A percentile compares a stretch with the other conserved stretches of the same genome.
These are phyloP conservation scores for Cyprinodon brontotheroides DNA, from an alignment of 2,113 vertebrate species.

Conservation along the genomic window DNA sequence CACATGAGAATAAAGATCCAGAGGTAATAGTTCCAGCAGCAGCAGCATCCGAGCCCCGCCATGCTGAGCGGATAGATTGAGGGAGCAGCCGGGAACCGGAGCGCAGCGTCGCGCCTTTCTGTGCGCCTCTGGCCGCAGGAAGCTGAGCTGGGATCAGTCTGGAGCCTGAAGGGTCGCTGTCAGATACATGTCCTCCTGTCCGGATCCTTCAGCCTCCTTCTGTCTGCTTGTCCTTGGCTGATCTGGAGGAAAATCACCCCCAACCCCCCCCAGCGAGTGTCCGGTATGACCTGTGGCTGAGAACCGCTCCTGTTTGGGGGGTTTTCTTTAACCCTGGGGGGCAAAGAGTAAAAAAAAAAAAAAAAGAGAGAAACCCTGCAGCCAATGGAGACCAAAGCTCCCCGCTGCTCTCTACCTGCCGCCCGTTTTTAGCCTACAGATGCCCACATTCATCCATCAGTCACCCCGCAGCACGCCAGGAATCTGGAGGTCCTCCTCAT, in stretches of 20 bases:
- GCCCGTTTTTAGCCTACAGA: constrained; percentile 66
- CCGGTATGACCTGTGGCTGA: constrained; percentile 72
- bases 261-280: constrained; percentile 33
- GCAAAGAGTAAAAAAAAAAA: neutral
- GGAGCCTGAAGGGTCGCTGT: constrained; percentile 76
- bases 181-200: constrained; percentile 76
- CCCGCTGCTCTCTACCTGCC: constrained; percentile 64
- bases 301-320: constrained; percentile 4
- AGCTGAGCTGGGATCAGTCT: constrained; percentile 72
- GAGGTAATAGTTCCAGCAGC: constrained; percentile 79
- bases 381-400: constrained; percentile 26
- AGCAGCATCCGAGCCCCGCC: constrained; percentile 75
- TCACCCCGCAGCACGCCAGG: constrained; percentile 68
- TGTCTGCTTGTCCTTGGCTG: constrained; percentile 67
- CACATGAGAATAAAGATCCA: constrained; percentile 80
- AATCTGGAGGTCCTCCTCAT: constrained; percentile 70
- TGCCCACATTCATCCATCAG: constrained; percentile 74
- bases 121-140: constrained; percentile 54
- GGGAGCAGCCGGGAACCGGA: constrained; percentile 55
- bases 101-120: constrained; percentile 49
- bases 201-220: constrained; percentile 32
- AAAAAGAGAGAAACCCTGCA: neutral
- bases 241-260: constrained; percentile 32
- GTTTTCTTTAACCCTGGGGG: constrained; percentile 16
- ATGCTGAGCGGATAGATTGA: constrained; percentile 58